Conservation (phyloP, 37 sponge, comb jelly and placozoan genomes). For the Dysidea cf. avara region DNA sequence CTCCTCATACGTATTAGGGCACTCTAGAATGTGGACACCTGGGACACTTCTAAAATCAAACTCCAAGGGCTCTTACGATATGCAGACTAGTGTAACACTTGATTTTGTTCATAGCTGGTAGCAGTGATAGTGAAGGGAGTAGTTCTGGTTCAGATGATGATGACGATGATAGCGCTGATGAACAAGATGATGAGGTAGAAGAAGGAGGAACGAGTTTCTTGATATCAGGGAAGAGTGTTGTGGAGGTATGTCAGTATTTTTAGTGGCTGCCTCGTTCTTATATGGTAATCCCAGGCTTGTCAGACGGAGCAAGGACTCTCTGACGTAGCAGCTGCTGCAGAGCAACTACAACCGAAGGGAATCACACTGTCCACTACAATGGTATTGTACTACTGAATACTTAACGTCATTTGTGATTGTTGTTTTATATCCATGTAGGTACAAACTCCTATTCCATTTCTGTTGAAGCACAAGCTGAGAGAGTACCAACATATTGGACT, state of each 20-base stretch:
- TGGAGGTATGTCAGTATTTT: constrained; percentile 33
- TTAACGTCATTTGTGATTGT: no score
- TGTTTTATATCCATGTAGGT: constrained; percentile 37
- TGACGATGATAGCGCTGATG: constrained; percentile 20
- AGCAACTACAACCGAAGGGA: constrained; percentile 88
- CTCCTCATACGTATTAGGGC: no score
- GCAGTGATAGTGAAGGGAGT: no score
- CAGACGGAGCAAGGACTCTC: constrained; percentile 77
- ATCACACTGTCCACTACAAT: constrained; percentile 83
- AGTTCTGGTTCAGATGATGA: constrained; percentile 6
- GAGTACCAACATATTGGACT: constrained; percentile 99
- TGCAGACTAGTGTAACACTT: no score
- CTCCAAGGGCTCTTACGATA: no score
- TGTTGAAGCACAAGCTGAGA: constrained; percentile 82
- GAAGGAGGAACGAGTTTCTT: constrained; percentile 36
- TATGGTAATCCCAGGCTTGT: constrained; percentile 30
- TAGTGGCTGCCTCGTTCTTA: background rate
- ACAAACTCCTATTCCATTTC: constrained; percentile 91
- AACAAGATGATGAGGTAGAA: constrained; percentile 33
- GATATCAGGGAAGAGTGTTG: constrained; percentile 57
- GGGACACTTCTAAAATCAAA: no score
- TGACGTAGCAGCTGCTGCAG: constrained; percentile 81
- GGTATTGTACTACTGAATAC: constrained; percentile 42
- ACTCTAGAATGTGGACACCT: no score
- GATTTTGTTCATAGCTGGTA: no score